Evolutionary conservation across 2,113 vertebrate genomes (phyloP).

Genomic region (Trichomycterus rosablanca): DNA sequence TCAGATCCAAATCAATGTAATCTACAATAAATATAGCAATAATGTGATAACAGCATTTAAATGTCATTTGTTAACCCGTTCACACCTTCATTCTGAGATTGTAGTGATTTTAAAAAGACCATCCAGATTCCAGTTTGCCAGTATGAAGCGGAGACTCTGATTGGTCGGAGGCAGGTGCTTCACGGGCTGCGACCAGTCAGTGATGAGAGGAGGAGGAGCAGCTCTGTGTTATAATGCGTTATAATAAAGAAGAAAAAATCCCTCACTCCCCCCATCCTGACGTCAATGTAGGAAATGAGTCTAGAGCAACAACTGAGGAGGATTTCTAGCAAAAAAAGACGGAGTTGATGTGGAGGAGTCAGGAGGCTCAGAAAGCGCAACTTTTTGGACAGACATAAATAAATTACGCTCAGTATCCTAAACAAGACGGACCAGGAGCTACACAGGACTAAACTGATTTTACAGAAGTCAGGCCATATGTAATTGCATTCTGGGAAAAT

Average conservation of each 20-base stretch:
- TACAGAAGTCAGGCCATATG: too few species aligned
- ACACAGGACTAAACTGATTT: too few species aligned
- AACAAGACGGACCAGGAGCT: constrained; percentile 35
- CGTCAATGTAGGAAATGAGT: constrained; percentile 91
- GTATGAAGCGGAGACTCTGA: constrained; percentile 62
- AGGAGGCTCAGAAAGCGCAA: constrained; percentile 72
- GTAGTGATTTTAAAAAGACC: constrained; percentile 44
- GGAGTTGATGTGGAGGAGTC: constrained; percentile 78
- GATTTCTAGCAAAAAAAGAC: constrained; percentile 78
- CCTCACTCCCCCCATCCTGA: constrained; percentile 73
- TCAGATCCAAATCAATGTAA: too few species aligned
- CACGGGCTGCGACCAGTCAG: constrained; percentile 77
- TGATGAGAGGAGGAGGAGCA: constrained; percentile 54
- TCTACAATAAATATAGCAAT: too few species aligned
- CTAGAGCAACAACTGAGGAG: constrained; percentile 77
- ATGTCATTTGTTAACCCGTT: constrained; percentile 28
- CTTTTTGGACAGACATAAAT: constrained; percentile 58
- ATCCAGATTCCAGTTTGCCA: constrained; percentile 51
- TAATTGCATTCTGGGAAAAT: too few species aligned
- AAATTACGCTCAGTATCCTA: background rate
- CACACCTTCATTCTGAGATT: constrained; percentile 39
- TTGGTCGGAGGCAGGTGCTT: constrained; percentile 72
- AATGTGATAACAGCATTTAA: too few species aligned
- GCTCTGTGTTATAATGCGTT: constrained; percentile 76
- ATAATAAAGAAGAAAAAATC: constrained; percentile 74